These are phyloP conservation scores for Pantherophis guttatus DNA, from an alignment of 2,113 vertebrate genomes.

Conservation along the genomic window DNA sequence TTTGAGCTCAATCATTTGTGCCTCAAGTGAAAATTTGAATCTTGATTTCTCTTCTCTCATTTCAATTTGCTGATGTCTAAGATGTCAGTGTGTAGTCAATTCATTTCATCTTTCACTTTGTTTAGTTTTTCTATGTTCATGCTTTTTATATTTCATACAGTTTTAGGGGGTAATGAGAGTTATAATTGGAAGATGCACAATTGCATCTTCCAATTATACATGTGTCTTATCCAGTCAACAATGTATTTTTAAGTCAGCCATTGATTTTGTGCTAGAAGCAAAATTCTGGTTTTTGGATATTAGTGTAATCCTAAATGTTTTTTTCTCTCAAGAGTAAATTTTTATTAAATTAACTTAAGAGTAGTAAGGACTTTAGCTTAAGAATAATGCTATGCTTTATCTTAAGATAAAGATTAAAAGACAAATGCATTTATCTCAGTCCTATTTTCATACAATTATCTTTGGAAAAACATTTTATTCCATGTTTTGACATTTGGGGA, in stretches of 20 bases:
- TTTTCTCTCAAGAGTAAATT: neutral
- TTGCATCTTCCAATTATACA: neutral
- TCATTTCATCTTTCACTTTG: neutral
- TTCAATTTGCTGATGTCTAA: neutral
- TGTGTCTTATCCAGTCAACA: neutral
- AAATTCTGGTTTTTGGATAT: neutral
- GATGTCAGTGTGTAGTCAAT: neutral
- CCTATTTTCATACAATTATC: too few species aligned
- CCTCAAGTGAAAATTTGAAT: neutral
- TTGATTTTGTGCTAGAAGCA: neutral
- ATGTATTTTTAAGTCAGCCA: neutral
- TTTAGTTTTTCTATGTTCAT: neutral
- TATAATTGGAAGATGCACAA: neutral
- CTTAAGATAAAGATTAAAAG: neutral
- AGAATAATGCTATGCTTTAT: neutral
- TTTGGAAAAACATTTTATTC: neutral
- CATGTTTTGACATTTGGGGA: neutral
- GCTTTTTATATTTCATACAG: neutral
- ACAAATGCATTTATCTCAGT: neutral
- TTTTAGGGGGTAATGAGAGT: neutral
- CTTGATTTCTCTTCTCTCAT: neutral
- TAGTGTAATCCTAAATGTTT: neutral
- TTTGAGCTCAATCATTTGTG: neutral
- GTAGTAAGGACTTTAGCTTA: neutral
- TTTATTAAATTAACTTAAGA: neutral